Base-by-base conservation (phyloP, 2,797 vertebrate species). In the Orestias chungarensis region DNA sequence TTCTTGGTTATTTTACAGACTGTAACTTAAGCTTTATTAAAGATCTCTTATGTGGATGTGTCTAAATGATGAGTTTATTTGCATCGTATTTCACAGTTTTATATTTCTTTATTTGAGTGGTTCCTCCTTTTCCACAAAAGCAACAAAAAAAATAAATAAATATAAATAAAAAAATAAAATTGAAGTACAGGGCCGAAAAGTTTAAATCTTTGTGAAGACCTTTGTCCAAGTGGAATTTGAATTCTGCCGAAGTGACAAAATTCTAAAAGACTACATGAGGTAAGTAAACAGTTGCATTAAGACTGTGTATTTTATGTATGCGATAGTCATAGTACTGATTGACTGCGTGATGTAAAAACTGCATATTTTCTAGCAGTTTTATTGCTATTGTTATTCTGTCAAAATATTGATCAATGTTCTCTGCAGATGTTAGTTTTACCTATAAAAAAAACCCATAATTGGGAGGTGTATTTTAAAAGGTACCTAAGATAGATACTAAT, bases 11-110 rank as follows among this genome's bases (percentile, higher is more conserved):
- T 43, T 43, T 43, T 12, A 43, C 3, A 10, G 11, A 43, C 52
- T 79, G 29, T 59, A 86, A 76, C 76, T 78, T 18, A 47, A 40
- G 43, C 49, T 82, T 74, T 49, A 77, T 64, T 62, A 68, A 64
- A 1, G 10, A 43, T 68, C 62, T 59, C 31, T 71, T 35, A 4
- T 64, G 42, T 33, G 69, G 68, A 57, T 72, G 47, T 27, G 70
- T 43, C 23, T 3, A 50, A 61, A 47, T 44, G 50, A 20, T 18
- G n/a, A 66, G 29, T 70, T 72, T 33, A 8, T 75, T 73, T 71
- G 72, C 17, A 31, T 55, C 35, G 11, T 71, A 71, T 67, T 71
- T 59, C 47, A 31, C 54, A 14, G 47, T 71, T 73, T 54, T 25
- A 18, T 10, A 2, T 31, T 47, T 64, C 11, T 15, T 29, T 25